A percentile compares a stretch with the other conserved stretches of the same genome.
Evolutionary conservation across 2,113 vertebrate species (phyloP).

Genomic region (Xenopus tropicalis): UCB_Xtro_10.0 CM004447.2:71638001-71638500

Average conservation of each 20-base stretch:
- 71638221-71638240: slow-evolving; percentile 22
- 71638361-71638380: slow-evolving; percentile 4
- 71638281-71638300: slow-evolving; percentile 31
- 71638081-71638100: too few relatives aligned
- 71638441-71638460: slow-evolving; percentile 27
- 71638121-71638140: too few relatives aligned
- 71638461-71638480: slow-evolving; percentile 43
- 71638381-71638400: slow-evolving; percentile 6
- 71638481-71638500: slow-evolving; percentile 44
- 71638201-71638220: too few relatives aligned
- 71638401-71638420: slow-evolving; percentile 13
- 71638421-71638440: slow-evolving; percentile 24
- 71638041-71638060: too few relatives aligned
- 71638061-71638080: too few relatives aligned
- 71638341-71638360: not conserved
- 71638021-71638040: too few relatives aligned
- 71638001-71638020: too few relatives aligned
- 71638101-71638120: too few relatives aligned
- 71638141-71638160: too few relatives aligned
- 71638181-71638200: too few relatives aligned
- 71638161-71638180: too few relatives aligned
- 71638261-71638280: slow-evolving; percentile 19
- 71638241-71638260: slow-evolving; percentile 34
- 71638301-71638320: slow-evolving; percentile 21
- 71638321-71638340: slow-evolving; percentile 12